Evolutionary conservation across 2,113 vertebrate genomes (phyloP).

Genomic region (Cochlearius cochlearius): DNA sequence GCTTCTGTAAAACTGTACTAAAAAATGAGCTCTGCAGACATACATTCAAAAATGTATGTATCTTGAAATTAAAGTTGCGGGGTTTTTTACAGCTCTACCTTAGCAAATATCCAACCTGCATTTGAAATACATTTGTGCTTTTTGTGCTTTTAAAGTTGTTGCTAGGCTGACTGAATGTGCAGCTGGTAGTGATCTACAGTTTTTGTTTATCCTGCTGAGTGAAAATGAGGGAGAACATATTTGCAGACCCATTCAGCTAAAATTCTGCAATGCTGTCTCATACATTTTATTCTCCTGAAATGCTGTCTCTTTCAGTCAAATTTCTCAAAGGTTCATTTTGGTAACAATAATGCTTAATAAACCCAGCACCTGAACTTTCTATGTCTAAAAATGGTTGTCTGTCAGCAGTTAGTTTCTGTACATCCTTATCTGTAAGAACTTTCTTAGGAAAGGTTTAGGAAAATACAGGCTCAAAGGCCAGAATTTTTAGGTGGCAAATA

Average conservation of each 20-base stretch:
- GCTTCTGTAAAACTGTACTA: neutral
- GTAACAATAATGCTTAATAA: neutral
- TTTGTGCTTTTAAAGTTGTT: neutral
- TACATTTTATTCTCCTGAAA: neutral
- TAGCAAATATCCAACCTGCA: neutral
- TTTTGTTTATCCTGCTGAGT: slow-evolving; percentile 41
- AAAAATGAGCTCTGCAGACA: neutral
- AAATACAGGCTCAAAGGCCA: neutral
- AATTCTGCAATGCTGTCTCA: slow-evolving; percentile 11
- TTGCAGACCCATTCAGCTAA: slow-evolving; percentile 30
- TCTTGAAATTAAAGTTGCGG: neutral
- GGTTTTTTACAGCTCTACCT: neutral
- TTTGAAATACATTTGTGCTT: neutral
- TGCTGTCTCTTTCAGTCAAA: neutral
- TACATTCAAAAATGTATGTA: neutral
- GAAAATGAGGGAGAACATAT: slow-evolving; percentile 8
- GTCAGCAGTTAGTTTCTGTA: neutral
- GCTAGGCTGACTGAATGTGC: neutral
- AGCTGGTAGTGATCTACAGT: slow-evolving; percentile 36
- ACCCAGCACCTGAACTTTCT: neutral
- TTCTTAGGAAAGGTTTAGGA: neutral
- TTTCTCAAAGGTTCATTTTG: neutral
- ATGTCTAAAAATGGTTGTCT: neutral
- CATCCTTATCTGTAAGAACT: neutral
- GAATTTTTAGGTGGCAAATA: neutral